These are phyloP conservation scores for Xenus cinereus DNA, from an alignment of 2,113 vertebrate genomes.

Conservation along the genomic window DNA sequence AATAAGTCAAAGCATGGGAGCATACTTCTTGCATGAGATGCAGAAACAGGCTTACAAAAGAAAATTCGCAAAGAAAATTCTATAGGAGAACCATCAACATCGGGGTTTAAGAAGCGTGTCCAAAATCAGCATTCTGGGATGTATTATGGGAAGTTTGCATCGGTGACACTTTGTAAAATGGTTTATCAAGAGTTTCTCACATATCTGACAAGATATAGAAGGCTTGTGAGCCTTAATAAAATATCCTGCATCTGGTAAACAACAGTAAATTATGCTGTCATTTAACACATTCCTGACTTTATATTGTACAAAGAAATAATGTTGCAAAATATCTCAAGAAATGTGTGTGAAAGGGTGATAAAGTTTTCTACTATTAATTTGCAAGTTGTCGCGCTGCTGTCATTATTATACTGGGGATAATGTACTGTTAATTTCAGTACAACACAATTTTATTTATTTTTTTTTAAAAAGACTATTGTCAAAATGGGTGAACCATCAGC, in stretches of 20 bases:
- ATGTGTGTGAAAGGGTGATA: not conserved
- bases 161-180: not conserved
- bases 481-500: not conserved
- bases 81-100: not conserved
- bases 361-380: constrained; percentile 34
- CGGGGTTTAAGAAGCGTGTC: not conserved
- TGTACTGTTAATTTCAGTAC: not conserved
- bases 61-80: not conserved
- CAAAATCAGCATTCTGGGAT: not conserved
- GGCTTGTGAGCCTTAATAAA: not conserved
- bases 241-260: not conserved
- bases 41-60: not conserved
- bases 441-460: not conserved
- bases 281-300: constrained; percentile 7
- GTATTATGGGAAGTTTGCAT: not conserved
- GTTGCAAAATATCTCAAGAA: constrained; percentile 4
- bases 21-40: fast-evolving
- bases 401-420: not conserved
- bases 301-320: not conserved
- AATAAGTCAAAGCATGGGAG: not conserved
- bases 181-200: not conserved
- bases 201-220: not conserved
- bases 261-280: not conserved
- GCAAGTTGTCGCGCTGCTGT: constrained; percentile 1
- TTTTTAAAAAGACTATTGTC: not conserved